Evolutionary conservation across 1,140 invertebrate species (phyloP).

Genomic region (Drosophila triauraria): DNA sequence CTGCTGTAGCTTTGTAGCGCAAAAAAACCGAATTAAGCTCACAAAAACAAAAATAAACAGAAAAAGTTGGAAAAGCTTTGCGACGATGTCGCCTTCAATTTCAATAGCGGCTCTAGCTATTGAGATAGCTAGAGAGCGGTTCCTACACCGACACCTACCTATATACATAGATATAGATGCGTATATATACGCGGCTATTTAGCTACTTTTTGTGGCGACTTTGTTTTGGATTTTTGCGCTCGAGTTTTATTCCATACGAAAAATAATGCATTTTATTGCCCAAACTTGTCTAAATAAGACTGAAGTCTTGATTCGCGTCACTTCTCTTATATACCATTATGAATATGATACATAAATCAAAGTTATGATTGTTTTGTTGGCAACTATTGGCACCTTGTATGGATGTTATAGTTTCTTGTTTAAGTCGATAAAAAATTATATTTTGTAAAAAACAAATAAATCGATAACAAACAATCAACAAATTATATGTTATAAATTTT

Average conservation of each 20-base stretch:
- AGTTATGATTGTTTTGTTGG: conserved; percentile 2
- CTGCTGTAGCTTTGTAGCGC: conserved; percentile 75
- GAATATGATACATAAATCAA: conserved; percentile 1
- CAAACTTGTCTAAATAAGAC: conserved; percentile 5
- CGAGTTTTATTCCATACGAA: conserved; percentile 16
- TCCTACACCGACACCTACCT: conserved; percentile 40
- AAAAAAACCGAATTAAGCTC: conserved; percentile 67
- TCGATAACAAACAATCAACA: no score
- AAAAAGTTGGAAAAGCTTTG: conserved; percentile 64
- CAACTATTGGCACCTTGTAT: not conserved
- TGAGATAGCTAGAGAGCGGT: conserved; percentile 55
- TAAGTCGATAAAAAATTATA: not conserved
- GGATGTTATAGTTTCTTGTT: not conserved
- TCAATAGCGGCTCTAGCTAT: conserved; percentile 56
- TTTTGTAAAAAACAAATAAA: no score
- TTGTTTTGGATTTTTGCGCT: conserved; percentile 41
- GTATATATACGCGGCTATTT: conserved; percentile 54
- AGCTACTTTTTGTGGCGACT: conserved; percentile 53
- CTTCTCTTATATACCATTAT: not conserved
- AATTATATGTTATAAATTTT: no score
- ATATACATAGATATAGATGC: conserved; percentile 29
- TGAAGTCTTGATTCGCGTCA: not conserved
- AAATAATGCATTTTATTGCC: conserved; percentile 32
- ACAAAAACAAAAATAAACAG: conserved; percentile 57
- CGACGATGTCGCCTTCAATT: conserved; percentile 75